Evolutionary conservation across 1,140 invertebrate genomes (phyloP), one percentile per base, ranked within the genome.

Genomic region (Spodoptera frugiperda): DNA sequence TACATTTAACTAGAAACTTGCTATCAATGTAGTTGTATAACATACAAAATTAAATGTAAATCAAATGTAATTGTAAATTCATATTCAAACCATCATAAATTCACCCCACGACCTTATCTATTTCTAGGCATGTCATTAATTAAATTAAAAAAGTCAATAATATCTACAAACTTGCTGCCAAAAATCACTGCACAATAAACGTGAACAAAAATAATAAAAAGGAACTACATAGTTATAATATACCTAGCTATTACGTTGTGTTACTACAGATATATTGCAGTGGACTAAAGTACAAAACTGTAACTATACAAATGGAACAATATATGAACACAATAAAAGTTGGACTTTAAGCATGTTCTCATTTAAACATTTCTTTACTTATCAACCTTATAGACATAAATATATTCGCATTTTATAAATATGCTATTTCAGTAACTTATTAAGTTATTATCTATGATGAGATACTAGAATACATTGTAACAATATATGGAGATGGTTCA

Each of bases 111-210:
- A 75, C 59, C 51, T 17, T 33, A n/a, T 30, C 17, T 67, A 57
- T 46, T 67, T 57, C 33, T 25, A 48, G 48, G 17, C 65, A 75
- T 44, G 44, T 61, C 12, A 30, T 49, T 30, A 46, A 73, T 61
- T 59, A 61, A 61, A 73, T 61, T 73, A 73, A 73, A 33, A 73
- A 73, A 73, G 53, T 72, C 33, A 72, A 71, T 49, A 71, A 71
- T 54, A 39, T 70, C 30, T 73, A 61, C 48, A 67, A 25, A 25
- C 63, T 67, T 67, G 63, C 63, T 67, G 63, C 63, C 63, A 67
- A 67, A 49, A 68, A 59, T 59, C 55, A 73, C 71, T 73, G 71
- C 55, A 73, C 55, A 61, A 49, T 49, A 49, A 73, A 61, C 49
- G 54, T 49, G 55, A 59, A 73, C 55, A 73, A 59, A 65, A 73